These are phyloP conservation scores for Trogon melanurus DNA, from an alignment of 2,113 vertebrate species.

Conservation along the genomic window DNA sequence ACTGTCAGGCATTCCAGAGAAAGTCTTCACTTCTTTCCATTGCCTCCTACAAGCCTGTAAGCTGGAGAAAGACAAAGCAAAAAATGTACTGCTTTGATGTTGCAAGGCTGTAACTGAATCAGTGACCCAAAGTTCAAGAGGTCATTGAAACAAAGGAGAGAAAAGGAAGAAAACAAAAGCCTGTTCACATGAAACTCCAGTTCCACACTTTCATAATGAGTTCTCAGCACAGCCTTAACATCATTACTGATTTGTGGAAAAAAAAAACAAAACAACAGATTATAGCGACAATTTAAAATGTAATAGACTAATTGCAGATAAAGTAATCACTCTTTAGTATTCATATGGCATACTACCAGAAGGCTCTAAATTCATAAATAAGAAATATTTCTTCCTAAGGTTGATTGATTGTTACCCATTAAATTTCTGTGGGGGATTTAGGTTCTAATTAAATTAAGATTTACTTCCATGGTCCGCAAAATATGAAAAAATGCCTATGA, in stretches of 20 bases:
- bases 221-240: constrained; percentile 54
- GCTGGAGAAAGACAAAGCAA: constrained; percentile 22
- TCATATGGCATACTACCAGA: background rate
- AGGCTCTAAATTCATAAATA: background rate
- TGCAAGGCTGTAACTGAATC: constrained; percentile 51
- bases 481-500: background rate
- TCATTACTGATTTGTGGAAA: constrained; percentile 9
- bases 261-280: background rate
- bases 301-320: constrained; percentile 9
- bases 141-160: constrained; percentile 37
- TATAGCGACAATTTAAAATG: constrained; percentile 2
- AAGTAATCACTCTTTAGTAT: constrained; percentile 15
- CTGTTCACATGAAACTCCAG: constrained; percentile 47
- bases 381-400: background rate
- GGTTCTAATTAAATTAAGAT: background rate
- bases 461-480: background rate
- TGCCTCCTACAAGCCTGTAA: background rate
- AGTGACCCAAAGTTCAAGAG: constrained; percentile 65
- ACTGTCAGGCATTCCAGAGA: background rate
- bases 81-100: constrained; percentile 32
- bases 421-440: background rate
- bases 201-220: constrained; percentile 56
- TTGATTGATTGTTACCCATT: background rate
- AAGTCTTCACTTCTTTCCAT: background rate
- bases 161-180: constrained; percentile 53